Conservation (phyloP, 2,888 invertebrate species). For the Leptinotarsa juncta region DNA sequence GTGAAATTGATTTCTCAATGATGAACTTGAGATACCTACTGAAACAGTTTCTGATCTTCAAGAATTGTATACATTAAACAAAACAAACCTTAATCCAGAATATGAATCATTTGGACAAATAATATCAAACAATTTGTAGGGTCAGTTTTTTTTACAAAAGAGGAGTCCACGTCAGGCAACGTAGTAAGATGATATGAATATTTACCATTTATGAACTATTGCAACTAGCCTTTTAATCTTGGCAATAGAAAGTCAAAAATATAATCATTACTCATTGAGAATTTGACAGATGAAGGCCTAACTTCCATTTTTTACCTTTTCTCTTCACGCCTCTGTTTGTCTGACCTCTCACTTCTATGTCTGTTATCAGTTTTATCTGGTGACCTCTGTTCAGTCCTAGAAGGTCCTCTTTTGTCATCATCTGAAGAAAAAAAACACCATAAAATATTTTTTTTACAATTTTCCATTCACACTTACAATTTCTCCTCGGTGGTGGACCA, state of each 20-base stretch:
- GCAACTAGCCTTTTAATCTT: no score
- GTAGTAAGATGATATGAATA: no score
- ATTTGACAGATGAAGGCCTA: constrained; percentile 10
- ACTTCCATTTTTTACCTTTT: constrained; percentile 47
- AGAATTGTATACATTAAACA: no score
- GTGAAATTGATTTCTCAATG: background rate
- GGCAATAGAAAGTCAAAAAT: no score
- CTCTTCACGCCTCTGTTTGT: constrained; percentile 52
- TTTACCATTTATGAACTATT: no score
- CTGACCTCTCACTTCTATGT: constrained; percentile 48
- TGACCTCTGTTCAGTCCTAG: constrained; percentile 46
- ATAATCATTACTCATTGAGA: background rate
- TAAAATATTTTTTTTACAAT: background rate
- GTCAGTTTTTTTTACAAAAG: no score
- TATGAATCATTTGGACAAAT: no score
- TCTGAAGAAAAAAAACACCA: constrained; percentile 37
- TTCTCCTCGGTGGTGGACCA: constrained; percentile 38
- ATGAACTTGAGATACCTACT: no score
- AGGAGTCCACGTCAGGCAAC: no score
- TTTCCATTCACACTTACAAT: constrained; percentile 40
- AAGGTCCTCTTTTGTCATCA: constrained; percentile 47
- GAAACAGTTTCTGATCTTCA: no score
- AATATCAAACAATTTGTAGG: no score
- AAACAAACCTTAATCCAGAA: no score
- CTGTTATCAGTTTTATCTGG: constrained; percentile 45